These are phyloP conservation scores for Fringilla coelebs DNA, from an alignment of 2,797 vertebrate genomes.

Conservation along the genomic window DNA sequence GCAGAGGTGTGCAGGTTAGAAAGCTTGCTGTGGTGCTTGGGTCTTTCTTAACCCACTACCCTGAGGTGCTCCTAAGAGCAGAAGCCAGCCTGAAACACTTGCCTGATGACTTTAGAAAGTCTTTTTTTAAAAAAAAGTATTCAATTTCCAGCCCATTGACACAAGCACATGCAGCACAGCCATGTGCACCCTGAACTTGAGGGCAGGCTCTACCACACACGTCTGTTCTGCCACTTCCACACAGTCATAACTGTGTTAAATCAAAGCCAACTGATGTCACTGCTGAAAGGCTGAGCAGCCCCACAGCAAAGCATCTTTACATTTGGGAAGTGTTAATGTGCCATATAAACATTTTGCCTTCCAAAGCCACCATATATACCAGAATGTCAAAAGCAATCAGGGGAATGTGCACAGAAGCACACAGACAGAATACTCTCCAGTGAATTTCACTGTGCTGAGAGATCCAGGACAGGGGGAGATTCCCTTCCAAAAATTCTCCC, in stretches of 20 bases:
- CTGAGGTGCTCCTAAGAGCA: not conserved
- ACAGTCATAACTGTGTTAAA: not conserved
- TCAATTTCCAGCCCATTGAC: accelerated
- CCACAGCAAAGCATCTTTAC: not conserved
- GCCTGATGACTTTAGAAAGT: not conserved
- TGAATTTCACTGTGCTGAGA: not conserved
- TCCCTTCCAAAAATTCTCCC: not conserved
- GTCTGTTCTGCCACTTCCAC: not conserved
- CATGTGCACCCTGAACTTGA: not conserved
- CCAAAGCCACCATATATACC: not conserved
- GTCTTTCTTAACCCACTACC: not conserved
- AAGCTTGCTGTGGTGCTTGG: not conserved
- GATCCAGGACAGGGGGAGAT: not conserved
- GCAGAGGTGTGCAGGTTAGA: accelerated
- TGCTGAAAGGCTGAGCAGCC: not conserved
- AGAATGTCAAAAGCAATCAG: not conserved
- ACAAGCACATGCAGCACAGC: not conserved
- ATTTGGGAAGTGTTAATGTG: conserved; percentile 47
- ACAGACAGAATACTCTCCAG: not conserved
- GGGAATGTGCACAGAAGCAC: not conserved
- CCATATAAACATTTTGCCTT: not conserved
- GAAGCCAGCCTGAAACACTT: not conserved
- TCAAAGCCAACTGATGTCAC: conserved; percentile 31
- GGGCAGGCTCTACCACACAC: not conserved
- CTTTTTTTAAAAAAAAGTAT: not conserved